phyloP scores from a whole-genome alignment of 2,113 vertebrate species.

The Tragelaphus strepsiceros region DNA sequence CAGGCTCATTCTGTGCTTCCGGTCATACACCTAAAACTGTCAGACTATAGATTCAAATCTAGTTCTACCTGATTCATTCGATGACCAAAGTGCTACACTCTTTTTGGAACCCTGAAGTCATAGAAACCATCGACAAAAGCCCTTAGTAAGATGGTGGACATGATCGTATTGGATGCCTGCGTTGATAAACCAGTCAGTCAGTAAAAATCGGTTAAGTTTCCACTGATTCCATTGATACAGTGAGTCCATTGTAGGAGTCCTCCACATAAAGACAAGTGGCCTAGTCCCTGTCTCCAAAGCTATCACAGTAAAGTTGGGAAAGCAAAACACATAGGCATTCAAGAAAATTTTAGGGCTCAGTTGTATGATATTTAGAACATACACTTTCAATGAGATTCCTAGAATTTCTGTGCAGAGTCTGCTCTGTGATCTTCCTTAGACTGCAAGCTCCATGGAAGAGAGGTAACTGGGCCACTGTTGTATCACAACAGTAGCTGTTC shows the following conservation, averaged over 20 bases:
- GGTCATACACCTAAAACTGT: not conserved
- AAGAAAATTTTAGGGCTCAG: not conserved
- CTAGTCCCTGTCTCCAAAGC: not conserved
- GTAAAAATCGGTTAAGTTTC: slow-evolving; percentile 13
- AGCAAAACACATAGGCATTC: not conserved
- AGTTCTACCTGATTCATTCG: not conserved
- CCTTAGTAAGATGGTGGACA: not conserved
- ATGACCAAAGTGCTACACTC: not conserved
- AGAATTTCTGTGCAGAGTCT: not conserved
- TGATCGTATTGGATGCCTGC: not conserved
- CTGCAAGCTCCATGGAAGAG: not conserved
- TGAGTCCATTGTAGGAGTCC: not conserved
- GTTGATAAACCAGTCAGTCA: not conserved
- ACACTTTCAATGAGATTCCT: not conserved
- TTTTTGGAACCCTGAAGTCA: not conserved
- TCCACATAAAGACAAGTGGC: not conserved
- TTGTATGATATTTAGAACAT: not conserved
- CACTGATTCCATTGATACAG: not conserved
- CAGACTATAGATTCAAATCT: not conserved
- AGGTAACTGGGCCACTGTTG: not conserved
- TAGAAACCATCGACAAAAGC: not conserved
- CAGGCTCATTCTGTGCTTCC: not conserved
- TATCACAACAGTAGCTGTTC: not conserved
- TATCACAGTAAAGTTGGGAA: not conserved
- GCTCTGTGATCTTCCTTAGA: not conserved